Base-by-base conservation (phyloP, 2,797 vertebrate genomes). In the Sebastes matsubarae region DNA sequence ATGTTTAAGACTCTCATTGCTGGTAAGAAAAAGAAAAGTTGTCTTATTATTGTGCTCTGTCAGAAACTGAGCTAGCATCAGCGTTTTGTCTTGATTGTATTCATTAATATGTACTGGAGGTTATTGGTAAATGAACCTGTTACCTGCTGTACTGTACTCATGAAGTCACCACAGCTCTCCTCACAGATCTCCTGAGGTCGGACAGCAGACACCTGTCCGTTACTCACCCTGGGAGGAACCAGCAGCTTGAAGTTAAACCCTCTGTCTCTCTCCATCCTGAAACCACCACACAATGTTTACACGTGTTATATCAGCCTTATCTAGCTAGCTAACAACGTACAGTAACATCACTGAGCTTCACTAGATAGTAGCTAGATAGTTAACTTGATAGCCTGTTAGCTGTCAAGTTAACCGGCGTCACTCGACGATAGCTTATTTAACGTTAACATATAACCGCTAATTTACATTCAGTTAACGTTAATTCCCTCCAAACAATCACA, bases 191-290 rank as follows among this genome's bases (percentile, higher is more conserved):
- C 93, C 67, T 93, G 94, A 14, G 94, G 94, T 69, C 83, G 89
- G 22, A 95, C 91, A 2, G 93, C 86, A 27, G 93, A 94, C 1
- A 93, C 72, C 18, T 94, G 94, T 59, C 89, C 85, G 2, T 50
- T 72, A 38, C 74, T 92, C 42, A 89, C 68, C 72, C 93, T 89
- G 14, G 94, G 90, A 29, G 96, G 96, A 6, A 96, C 87, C 67
- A 93, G 32, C 50, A 96, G 92, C 69, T 94, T 96, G 85, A 96
- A 96, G 82, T 87, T 94, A 65, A 96, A 96, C 2, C 92, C 50
- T 3, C 71, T 78, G 54, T 89, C 87, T 88, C 80, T 92, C 61
- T 96, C 94, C 96, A 96, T 96, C 13, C 92, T 95, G 66, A 75
- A 82, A 69, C 1, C 46, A 52, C 46, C 2, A 16, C 1, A 46